Evolutionary conservation across 23 tunicate species (phyloP).

Genomic region (Corella eumyota): DNA sequence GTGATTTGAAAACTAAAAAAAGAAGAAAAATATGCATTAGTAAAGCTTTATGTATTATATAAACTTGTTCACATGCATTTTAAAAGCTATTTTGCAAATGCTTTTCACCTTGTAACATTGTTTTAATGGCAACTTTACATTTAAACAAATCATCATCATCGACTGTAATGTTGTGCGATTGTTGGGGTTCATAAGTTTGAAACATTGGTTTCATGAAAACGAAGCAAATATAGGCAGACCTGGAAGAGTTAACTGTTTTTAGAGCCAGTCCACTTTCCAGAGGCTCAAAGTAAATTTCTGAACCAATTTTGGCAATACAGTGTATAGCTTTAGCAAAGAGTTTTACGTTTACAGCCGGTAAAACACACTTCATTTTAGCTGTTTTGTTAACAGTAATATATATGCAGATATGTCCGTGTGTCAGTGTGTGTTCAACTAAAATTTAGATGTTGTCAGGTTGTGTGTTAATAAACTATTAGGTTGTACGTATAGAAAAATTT

Average conservation of each 20-base stretch:
- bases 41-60: background rate
- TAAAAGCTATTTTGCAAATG: too few relatives aligned
- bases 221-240: conserved; percentile 76
- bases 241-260: conserved; percentile 76
- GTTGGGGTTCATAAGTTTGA: conserved; percentile 23
- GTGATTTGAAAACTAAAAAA: conserved; percentile 71
- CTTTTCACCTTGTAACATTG: conserved; percentile 77
- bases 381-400: too few relatives aligned
- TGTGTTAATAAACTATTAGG: too few relatives aligned
- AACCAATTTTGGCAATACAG: conserved; percentile 64
- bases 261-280: conserved; percentile 43
- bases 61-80: background rate
- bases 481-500: too few relatives aligned
- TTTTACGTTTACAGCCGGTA: conserved; percentile 67
- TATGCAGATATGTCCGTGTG: too few relatives aligned
- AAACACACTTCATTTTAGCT: conserved; percentile 44
- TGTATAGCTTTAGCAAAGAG: conserved; percentile 79
- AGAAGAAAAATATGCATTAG: background rate
- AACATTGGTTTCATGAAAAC: conserved; percentile 46
- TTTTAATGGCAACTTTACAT: conserved; percentile 76
- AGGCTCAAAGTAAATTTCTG: conserved; percentile 55
- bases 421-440: too few relatives aligned
- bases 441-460: too few relatives aligned
- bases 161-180: background rate
- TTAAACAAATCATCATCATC: conserved; percentile 9